Evolutionary conservation across 2,888 invertebrate genomes (phyloP), one percentile per base, ranked within the genome.

Genomic region (Dorcus parallelipipedus): DNA sequence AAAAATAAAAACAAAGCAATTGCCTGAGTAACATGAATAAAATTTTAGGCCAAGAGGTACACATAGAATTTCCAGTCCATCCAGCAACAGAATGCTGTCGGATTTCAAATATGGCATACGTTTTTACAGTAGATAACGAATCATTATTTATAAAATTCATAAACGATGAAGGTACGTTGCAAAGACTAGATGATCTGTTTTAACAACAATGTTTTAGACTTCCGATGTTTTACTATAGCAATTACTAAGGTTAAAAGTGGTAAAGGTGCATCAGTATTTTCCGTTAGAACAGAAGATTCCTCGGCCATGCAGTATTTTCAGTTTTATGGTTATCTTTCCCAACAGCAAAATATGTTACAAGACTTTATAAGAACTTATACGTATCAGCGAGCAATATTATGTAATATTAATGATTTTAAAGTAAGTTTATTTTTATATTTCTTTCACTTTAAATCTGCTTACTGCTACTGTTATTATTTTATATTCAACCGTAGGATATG

Each of bases 281-380:
- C 94, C 55, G 92, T 95, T 70, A 86, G 98, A 73, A 99, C 98
- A 23, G 98, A 99, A 77, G 96, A 97, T 78, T 94, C 97, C 2
- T 98, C 98, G 54, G 98, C 98, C 63, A 91, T 93, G 80, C 98
- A 99, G 80, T 99, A 99, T 84, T 98, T 98, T 78, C 97, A 98
- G 84, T 99, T 99, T 80, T 99, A 99, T 80, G 97, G 98, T 64
- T 98, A 97, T 81, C 82, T 99, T 68, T 97, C 97, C 57, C 99
- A 99, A 78, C 99, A 99, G 80, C 99, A 99, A 80, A 99, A 99
- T 76, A 99, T 99, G 98, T 93, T 99, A 92, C 98, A 99, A 81
- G 99, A 99, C 79, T 99, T 95, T 79, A 94, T 98, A 64, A 85
- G 99, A 69, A 99, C 99, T 48, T 95, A 96, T 75, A 98, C 98